phyloP scores from a whole-genome alignment of 2,888 invertebrate species.

The Acrocyrtus sp. region DNA sequence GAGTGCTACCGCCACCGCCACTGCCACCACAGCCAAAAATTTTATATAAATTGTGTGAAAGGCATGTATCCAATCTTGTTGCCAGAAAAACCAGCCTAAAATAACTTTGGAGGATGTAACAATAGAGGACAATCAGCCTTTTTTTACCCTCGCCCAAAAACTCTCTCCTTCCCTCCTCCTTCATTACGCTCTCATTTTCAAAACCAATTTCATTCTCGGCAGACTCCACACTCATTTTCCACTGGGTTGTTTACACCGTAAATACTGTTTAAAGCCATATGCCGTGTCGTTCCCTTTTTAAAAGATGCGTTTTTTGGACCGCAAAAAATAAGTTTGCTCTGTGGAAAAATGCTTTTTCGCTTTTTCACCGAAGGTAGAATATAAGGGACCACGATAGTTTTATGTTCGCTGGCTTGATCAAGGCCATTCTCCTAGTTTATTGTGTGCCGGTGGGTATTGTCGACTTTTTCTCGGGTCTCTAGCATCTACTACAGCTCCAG shows the following conservation, averaged over 20 bases:
- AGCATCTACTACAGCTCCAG: no score
- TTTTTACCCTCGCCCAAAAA: no score
- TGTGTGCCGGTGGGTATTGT: conserved; percentile 41
- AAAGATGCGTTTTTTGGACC: no score
- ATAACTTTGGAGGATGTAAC: conserved; percentile 29
- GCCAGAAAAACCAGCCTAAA: not conserved
- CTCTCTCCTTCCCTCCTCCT: conserved; percentile 38
- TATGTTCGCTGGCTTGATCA: conserved; percentile 29
- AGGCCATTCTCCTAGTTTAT: conserved; percentile 36
- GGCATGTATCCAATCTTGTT: not conserved
- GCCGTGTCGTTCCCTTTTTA: no score
- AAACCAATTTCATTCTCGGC: conserved; percentile 42
- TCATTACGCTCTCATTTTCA: conserved; percentile 51
- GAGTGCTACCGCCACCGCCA: conserved; percentile 3
- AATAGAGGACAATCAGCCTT: conserved; percentile 48
- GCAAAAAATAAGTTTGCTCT: no score
- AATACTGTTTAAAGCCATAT: no score
- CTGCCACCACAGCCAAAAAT: not conserved
- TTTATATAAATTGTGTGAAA: conserved; percentile 22
- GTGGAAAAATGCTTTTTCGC: no score
- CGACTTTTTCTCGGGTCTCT: conserved; percentile 24
- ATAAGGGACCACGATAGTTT: no score
- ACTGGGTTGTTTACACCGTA: no score
- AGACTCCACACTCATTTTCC: no score
- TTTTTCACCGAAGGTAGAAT: no score